These are phyloP conservation scores for Acanthornis magna DNA, from an alignment of 2,797 vertebrate genomes.

Conservation along the genomic window DNA sequence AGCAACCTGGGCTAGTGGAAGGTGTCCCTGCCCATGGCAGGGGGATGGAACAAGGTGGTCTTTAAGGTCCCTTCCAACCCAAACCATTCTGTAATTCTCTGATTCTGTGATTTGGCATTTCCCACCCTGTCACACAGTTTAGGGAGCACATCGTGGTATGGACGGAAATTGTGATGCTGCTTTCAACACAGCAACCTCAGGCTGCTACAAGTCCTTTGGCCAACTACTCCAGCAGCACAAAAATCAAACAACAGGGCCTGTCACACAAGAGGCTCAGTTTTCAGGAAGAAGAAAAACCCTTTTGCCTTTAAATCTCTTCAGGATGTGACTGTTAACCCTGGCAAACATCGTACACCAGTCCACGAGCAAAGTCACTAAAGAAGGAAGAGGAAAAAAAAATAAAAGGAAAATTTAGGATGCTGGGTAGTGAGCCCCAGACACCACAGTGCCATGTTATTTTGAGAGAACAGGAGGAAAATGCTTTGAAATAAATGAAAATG, in stretches of 20 bases:
- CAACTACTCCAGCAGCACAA: neutral
- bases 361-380: neutral
- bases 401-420: neutral
- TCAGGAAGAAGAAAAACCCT: neutral
- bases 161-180: neutral
- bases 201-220: neutral
- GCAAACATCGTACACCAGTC: neutral
- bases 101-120: neutral
- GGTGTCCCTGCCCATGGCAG: neutral
- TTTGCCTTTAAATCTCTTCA: neutral
- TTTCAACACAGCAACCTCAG: neutral
- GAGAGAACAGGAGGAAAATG: neutral
- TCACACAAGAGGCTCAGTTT: neutral
- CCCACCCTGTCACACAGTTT: neutral
- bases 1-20: neutral
- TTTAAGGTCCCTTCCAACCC: neutral
- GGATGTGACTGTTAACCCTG: neutral
- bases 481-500: neutral
- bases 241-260: neutral
- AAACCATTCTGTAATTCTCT: neutral
- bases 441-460: accelerated
- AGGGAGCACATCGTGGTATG: neutral
- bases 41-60: neutral
- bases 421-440: neutral
- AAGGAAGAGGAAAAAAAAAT: neutral